A percentile compares a stretch with the other conserved stretches of the same genome.
Conservation (phyloP, 2,888 invertebrate genomes). For the Thecocarcelia acutangulata region DNA sequence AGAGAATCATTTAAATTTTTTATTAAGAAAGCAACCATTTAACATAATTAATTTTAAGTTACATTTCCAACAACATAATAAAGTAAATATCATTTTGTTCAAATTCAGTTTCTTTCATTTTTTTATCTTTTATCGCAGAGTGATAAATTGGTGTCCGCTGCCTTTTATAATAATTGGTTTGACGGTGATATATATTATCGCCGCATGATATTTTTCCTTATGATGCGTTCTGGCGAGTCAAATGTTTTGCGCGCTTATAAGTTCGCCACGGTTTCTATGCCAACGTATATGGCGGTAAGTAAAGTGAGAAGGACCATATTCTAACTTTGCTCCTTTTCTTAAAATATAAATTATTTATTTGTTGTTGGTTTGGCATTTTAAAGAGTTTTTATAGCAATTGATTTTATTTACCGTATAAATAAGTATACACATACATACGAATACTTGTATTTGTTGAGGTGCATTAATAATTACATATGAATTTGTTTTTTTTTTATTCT, state of each 20-base stretch:
- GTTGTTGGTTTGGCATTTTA: not conserved
- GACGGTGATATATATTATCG: slow-evolving; percentile 75
- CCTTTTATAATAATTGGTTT: slow-evolving; percentile 78
- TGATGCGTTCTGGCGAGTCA: slow-evolving; percentile 74
- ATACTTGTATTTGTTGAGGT: slow-evolving; percentile 2
- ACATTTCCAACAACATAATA: not conserved
- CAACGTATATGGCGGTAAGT: slow-evolving; percentile 76
- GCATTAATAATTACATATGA: slow-evolving; percentile 2
- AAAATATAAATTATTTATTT: not conserved
- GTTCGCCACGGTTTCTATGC: slow-evolving; percentile 75
- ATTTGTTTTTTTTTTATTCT: slow-evolving; percentile 17
- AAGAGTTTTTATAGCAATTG: slow-evolving; percentile 8
- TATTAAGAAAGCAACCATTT: not conserved
- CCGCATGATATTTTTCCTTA: slow-evolving; percentile 75
- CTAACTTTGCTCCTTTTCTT: not conserved
- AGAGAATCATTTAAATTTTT: not conserved
- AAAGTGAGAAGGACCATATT: not conserved
- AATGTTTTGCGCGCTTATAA: slow-evolving; percentile 74
- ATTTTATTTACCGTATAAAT: no score
- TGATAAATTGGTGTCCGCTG: slow-evolving; percentile 73
- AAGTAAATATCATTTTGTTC: not conserved
- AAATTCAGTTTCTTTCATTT: not conserved
- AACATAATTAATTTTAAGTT: slow-evolving; percentile 46
- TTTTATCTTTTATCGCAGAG: slow-evolving; percentile 68
- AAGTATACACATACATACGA: no score